phyloP scores from a whole-genome alignment of 1,140 invertebrate species.

The Mamestra configurata region DNA sequence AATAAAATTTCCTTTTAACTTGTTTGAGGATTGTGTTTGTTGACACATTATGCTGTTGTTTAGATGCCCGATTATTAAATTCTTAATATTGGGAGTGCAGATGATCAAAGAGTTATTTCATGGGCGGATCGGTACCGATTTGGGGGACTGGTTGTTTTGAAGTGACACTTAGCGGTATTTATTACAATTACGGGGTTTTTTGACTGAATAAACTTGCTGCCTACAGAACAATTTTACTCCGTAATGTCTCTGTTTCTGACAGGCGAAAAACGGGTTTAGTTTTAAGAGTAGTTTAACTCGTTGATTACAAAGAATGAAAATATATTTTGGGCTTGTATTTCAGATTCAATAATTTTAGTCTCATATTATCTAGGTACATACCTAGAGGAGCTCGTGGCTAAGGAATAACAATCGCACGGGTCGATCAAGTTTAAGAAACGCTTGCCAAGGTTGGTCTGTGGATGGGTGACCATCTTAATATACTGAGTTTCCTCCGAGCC shows the following conservation, averaged over 20 bases:
- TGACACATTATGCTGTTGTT: constrained; percentile 54
- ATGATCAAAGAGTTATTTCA: constrained; percentile 43
- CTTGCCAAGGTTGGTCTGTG: no score
- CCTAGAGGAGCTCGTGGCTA: no score
- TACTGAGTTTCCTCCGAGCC: no score
- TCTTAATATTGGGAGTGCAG: constrained; percentile 35
- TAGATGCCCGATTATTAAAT: constrained; percentile 56
- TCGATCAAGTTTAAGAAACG: no score
- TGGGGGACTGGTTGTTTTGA: constrained; percentile 2
- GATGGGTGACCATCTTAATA: no score
- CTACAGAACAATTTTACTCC: background rate
- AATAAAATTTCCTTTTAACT: constrained; percentile 72
- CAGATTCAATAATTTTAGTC: background rate
- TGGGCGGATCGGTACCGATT: background rate
- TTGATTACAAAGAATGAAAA: background rate
- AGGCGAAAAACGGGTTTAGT: background rate
- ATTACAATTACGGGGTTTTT: constrained; percentile 19
- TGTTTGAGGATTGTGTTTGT: constrained; percentile 64
- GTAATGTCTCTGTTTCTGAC: background rate
- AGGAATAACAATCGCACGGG: no score
- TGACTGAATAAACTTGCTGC: constrained; percentile 9
- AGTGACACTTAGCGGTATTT: constrained; percentile 32
- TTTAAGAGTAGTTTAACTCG: no score
- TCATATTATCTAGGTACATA: no score
- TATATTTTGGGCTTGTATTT: background rate